Base-by-base conservation (phyloP, 2,113 vertebrate genomes). In the Tympanuchus pallidicinctus region DNA sequence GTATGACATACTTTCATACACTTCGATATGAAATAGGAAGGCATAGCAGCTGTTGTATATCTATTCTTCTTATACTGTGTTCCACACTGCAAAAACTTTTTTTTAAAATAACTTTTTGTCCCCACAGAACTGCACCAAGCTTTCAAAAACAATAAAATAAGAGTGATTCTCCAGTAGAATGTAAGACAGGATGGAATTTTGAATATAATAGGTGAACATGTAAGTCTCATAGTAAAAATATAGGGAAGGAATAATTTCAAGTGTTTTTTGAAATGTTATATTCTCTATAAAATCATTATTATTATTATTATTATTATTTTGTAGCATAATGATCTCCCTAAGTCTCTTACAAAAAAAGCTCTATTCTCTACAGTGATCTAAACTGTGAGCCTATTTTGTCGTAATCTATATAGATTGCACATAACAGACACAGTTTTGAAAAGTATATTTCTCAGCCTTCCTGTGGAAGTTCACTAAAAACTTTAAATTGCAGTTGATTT, bases 381-480 rank as follows among this genome's bases (percentile, higher is more conserved):
- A 86, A 92, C 73, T 79, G n/a, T 24, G 43, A 65, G 3, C 30
- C 30, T 50, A 61, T 96, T 96, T 94, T 84, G 24, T 28, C 45
- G 74, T 89, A 82, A 94, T 92, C 57, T 84, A 13, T 88, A 78
- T 45, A 92, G 70, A 92, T 76, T 89, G 59, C 59, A 61, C 43
- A 36, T 73, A 87, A 43, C 40, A 82, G 70, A 59, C 13, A 42
- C 18, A 69, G 57, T 89, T 96, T 76, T 85, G 43, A 94, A 83
- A 94, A 96, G 85, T 36, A 83, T 66, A 66, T 93, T 87, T 91
- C 13, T 76, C 71, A 48, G 27, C 24, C 43, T 93, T 87, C 40
- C 40, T 54, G 27, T 22, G 24, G 4, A 95, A 93, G 18, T 70
- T 82, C 18, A 36, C 66, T 66, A 24, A 79, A 80, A 40, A 70